A percentile compares a stretch with the other conserved stretches of the same genome.
These are phyloP conservation scores for Lutraria rhynchaena DNA, from an alignment of 1,140 invertebrate genomes.

Conservation along the genomic window DNA sequence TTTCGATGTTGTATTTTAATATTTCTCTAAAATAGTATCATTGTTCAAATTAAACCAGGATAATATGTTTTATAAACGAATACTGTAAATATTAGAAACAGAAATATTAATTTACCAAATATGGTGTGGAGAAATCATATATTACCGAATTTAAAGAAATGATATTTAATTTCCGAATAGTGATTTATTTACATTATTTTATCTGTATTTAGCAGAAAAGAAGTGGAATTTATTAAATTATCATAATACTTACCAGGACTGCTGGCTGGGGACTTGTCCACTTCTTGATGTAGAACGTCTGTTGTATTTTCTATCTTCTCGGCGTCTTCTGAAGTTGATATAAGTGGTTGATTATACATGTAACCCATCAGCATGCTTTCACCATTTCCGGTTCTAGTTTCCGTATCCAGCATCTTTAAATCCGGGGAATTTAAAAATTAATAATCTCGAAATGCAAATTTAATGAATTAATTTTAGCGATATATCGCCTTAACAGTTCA, in stretches of 20 bases:
- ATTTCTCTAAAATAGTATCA: too few species aligned
- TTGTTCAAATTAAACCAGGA: too few species aligned
- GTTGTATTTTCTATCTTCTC: constrained; percentile 18
- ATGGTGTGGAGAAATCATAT: too few species aligned
- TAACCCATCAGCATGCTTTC: constrained; percentile 32
- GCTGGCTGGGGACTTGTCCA: constrained; percentile 45
- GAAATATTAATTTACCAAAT: too few species aligned
- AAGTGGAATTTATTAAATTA: too few species aligned
- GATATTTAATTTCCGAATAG: too few species aligned
- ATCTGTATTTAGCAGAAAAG: too few species aligned
- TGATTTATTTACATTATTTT: too few species aligned
- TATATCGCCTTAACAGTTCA: not conserved
- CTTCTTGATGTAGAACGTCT: constrained; percentile 6
- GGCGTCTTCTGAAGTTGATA: constrained; percentile 44
- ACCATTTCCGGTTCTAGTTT: constrained; percentile 27
- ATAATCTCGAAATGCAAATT: not conserved
- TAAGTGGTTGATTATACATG: constrained; percentile 54
- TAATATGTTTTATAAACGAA: too few species aligned
- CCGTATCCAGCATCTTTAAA: constrained; percentile 57
- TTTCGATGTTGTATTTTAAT: too few species aligned
- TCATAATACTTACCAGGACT: constrained; percentile 49
- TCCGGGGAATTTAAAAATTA: constrained; percentile 48
- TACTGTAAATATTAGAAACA: too few species aligned
- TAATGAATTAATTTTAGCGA: not conserved
- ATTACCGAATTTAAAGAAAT: too few species aligned